Evolutionary conservation across 2,113 vertebrate genomes (phyloP).

Genomic region (Falco punctatus): DNA sequence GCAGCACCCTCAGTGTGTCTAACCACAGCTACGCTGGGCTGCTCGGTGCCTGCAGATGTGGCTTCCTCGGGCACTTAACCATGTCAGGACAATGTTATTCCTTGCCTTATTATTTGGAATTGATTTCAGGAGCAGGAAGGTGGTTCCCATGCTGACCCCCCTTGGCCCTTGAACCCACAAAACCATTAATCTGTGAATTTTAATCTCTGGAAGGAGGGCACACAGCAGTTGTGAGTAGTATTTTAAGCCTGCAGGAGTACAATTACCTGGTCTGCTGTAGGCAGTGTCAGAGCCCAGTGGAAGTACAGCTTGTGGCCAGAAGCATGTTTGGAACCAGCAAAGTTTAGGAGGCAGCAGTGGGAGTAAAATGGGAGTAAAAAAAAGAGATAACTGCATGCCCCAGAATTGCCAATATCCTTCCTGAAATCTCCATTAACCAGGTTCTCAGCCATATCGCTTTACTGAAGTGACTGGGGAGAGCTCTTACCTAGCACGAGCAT

Average conservation of each 20-base stretch:
- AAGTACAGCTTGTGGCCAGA: background rate
- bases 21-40: accelerated
- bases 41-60: accelerated
- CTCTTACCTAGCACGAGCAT: background rate
- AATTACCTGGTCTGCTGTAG: background rate
- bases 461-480: background rate
- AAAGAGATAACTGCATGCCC: background rate
- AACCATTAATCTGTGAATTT: background rate
- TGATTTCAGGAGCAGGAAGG: background rate
- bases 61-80: background rate
- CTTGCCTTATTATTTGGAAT: background rate
- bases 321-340: background rate
- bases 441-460: background rate
- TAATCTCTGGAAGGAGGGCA: background rate
- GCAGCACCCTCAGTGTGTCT: background rate
- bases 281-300: background rate
- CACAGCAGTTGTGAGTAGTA: background rate
- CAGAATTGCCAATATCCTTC: background rate
- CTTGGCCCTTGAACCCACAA: background rate
- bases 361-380: background rate
- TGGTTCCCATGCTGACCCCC: background rate
- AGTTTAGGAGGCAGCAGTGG: background rate
- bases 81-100: background rate
- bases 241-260: background rate
- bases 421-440: background rate